Base-by-base conservation (phyloP, 1,140 invertebrate genomes). In the Trichoplusia ni region DNA sequence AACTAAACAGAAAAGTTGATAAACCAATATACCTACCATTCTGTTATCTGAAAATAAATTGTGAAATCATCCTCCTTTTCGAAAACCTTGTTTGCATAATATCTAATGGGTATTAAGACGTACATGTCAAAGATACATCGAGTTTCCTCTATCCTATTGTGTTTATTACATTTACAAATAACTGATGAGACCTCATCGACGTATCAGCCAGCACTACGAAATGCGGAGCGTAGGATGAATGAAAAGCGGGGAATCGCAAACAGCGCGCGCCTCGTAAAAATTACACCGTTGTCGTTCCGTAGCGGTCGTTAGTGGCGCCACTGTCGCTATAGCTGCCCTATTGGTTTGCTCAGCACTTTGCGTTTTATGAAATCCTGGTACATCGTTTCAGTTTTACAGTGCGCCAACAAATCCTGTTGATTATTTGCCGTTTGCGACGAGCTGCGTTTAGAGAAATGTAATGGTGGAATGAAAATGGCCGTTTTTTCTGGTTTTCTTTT, bases 171-270 rank as follows among this genome's bases (percentile, higher is more conserved):
- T n/a, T n/a, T n/a, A n/a, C n/a, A n/a, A 5, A n/a, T 35, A 35
- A 42, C 21, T 42, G 35, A 18, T 11, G 31, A 25, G 16, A n/a
- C 7, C 31, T 58, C 33, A 29, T 58, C 54, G 54, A 58, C 27
- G 47, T 0, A 31, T 19, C 6, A 54, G 29, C 42, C 60, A 65
- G 27, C 33, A 46, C 51, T 53, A 60, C 37, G 4, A 6, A 19
- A 21, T 14, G 13, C 37, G 35, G 29, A 58, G 51, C 37, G 58
- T 13, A 56, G 71, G 71, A 74, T 77, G 74, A 77, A 77, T 77
- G 74, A 71, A 71, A 77, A 74, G 74, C 69, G 47, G 44, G 35
- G 51, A 73, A 68, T 68, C 46, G 61, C 61, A 56, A 71, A 66
- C 53, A 38, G 64, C 49, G 59, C 31, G 62, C 49, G 33, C 8